Percentiles rank a stretch among this genome's conserved stretches.
Conservation (phyloP, 2,888 invertebrate genomes). For the Crematogaster levior region DNA sequence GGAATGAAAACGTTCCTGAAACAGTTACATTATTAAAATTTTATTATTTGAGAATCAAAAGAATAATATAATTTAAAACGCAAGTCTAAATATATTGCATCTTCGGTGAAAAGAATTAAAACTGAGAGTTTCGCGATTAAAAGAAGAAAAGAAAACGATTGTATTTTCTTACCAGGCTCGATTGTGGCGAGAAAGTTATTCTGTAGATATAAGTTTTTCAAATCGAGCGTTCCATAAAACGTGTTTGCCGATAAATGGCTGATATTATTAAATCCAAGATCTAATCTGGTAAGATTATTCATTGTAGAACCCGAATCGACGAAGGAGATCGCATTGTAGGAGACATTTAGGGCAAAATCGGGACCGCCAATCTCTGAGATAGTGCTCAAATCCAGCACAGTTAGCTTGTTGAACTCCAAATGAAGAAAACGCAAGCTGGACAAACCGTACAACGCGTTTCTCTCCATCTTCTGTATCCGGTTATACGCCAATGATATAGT, state of each 20-base stretch:
- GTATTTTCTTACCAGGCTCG: conserved; percentile 88
- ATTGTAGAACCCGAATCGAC: conserved; percentile 86
- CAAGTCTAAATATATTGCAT: neutral
- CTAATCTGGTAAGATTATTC: conserved; percentile 92
- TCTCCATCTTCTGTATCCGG: conserved; percentile 90
- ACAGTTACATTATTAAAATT: neutral
- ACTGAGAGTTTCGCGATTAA: neutral
- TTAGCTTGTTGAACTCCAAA: conserved; percentile 92
- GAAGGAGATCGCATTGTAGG: conserved; percentile 91
- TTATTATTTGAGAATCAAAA: neutral
- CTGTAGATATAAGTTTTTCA: conserved; percentile 93
- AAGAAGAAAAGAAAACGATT: neutral
- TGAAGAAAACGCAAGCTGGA: conserved; percentile 92
- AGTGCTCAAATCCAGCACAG: conserved; percentile 86
- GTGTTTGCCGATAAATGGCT: conserved; percentile 89
- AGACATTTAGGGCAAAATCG: conserved; percentile 91
- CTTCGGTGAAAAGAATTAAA: neutral
- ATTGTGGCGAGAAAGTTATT: conserved; percentile 93
- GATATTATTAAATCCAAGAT: conserved; percentile 94
- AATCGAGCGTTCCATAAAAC: conserved; percentile 90
- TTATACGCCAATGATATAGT: conserved; percentile 95
- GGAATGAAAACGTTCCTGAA: conserved; percentile 89
- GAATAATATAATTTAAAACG: neutral
- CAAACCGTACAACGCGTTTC: conserved; percentile 91
- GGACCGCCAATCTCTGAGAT: conserved; percentile 84